Evolutionary conservation across 2,797 vertebrate genomes (phyloP).

Genomic region (Poeciliopsis gracilis): DNA sequence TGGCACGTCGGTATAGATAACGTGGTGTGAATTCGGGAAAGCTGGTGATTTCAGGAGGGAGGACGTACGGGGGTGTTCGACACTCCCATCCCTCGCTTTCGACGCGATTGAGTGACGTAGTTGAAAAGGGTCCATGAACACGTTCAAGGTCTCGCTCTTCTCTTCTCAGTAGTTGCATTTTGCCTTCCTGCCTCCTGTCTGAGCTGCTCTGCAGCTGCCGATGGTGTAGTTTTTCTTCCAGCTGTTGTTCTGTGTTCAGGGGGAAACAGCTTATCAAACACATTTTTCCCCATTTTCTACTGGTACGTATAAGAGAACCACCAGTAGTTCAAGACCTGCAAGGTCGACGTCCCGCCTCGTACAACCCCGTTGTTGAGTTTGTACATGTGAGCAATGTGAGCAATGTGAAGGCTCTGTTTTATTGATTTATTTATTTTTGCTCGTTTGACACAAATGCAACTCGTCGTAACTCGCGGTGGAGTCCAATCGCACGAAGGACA

Average conservation of each 20-base stretch:
- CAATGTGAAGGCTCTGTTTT: background rate
- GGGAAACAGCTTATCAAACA: background rate
- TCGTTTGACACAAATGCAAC: background rate
- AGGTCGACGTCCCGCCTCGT: background rate
- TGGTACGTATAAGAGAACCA: background rate
- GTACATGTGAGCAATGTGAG: background rate
- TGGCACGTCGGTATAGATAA: no score
- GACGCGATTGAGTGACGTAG: no score
- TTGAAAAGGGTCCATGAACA: background rate
- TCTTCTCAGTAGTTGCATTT: constrained; percentile 38
- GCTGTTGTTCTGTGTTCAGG: background rate
- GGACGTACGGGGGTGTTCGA: no score
- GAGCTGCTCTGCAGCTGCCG: constrained; percentile 28
- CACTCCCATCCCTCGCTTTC: no score
- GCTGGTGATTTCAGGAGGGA: no score
- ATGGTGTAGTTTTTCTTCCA: background rate
- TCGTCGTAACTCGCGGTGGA: background rate
- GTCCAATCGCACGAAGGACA: background rate
- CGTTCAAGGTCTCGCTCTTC: constrained; percentile 46
- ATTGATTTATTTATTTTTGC: background rate
- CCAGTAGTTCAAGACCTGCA: background rate
- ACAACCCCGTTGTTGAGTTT: background rate
- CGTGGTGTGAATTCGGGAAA: no score
- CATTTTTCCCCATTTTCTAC: background rate
- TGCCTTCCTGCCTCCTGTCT: constrained; percentile 32